A percentile compares a stretch with the other conserved stretches of the same genome.
phyloP scores from a whole-genome alignment of 2,797 vertebrate species.

The Peromyscus melanophrys region DNA sequence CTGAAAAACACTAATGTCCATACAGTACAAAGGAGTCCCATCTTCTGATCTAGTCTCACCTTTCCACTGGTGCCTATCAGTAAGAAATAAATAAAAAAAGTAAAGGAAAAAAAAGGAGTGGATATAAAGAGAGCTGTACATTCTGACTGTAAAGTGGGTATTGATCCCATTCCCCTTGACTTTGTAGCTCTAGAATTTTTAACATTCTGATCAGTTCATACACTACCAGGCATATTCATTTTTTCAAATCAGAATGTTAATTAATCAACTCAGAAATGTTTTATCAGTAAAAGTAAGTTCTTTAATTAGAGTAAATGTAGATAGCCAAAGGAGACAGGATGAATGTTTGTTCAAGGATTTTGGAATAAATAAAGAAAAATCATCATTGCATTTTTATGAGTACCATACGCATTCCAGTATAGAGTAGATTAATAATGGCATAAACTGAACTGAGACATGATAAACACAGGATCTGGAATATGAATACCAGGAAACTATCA shows the following conservation, averaged over 20 bases:
- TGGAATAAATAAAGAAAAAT: neutral
- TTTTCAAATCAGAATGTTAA: conserved; percentile 18
- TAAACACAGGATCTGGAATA: neutral
- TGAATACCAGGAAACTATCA: neutral
- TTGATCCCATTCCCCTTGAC: neutral
- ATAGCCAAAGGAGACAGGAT: neutral
- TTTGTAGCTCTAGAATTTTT: neutral
- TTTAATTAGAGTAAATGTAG: neutral
- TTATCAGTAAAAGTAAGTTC: neutral
- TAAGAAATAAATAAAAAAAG: neutral
- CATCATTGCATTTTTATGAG: neutral
- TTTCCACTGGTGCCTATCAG: neutral
- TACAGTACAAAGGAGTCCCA: neutral
- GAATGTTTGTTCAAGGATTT: neutral
- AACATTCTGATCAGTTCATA: neutral
- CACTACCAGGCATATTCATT: neutral
- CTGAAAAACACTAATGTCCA: neutral
- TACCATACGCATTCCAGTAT: neutral
- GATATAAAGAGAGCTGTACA: neutral
- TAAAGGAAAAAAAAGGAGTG: neutral
- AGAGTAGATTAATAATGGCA: neutral
- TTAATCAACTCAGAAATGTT: neutral
- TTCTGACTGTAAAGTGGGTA: neutral
- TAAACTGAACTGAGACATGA: neutral
- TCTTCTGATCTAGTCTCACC: neutral